Base-by-base conservation (phyloP, 2,113 vertebrate genomes). In the Rafetus swinhoei region DNA sequence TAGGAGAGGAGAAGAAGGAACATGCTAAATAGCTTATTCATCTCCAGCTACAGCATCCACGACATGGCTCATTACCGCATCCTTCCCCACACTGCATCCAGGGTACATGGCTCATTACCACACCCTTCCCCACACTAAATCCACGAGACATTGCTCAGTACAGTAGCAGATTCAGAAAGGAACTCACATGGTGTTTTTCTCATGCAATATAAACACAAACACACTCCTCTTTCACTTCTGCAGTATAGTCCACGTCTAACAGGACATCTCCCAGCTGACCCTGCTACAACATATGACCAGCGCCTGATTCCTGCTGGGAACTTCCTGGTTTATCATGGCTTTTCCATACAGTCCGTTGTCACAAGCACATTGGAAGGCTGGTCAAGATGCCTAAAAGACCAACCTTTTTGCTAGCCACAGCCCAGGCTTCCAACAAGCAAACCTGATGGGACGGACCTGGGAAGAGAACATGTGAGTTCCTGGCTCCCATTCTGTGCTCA, bases 1-100 rank as follows among this genome's bases (percentile, higher is more conserved):
- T 99, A 88, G 56, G 89, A 82, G 13, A 53, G 59, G 62, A 62
- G 18, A 52, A 84, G 85, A 57, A 84, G 9, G 60, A 52, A 8
- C 0, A 0, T 5, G 27, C 22, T 85, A 57, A 65, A 59, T 4
- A 65, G 74, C 22, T 21, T 19, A 35, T 72, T 35, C 5, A 16
- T 19, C 65, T n/a, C 65, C 4, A 35, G 65, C 18, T 1, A 0
- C 13, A 82, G 84, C 5, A 69, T 4, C 52, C 50, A 3, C 5
- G 21, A 54, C 39, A 27, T 27, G 5, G 8, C 19, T n/a, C 7
- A 21, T n/a, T 72, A 9, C 19, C 10, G 18, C 13, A 9, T 10
- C 32, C 65, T 72, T 72, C 16, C n/a, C n/a, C 32, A 35, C 21
- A 74, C 45, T 45, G 45, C 45, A 69, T 18, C 14, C 65, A 74